Evolutionary conservation across 2,113 vertebrate genomes (phyloP).

Genomic region (Irena cyanogastra): DNA sequence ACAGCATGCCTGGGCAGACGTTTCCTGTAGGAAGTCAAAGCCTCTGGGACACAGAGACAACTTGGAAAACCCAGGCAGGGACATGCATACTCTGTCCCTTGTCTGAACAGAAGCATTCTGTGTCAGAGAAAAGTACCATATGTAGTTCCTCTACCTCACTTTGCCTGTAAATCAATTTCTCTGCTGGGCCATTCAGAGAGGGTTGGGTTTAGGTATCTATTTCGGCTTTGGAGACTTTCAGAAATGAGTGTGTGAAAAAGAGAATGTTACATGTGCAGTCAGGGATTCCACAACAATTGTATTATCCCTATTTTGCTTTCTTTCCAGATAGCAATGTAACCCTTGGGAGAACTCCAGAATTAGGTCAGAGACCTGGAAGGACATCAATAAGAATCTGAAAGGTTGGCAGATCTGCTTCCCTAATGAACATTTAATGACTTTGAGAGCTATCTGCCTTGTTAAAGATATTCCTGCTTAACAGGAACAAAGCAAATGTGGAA

Average conservation of each 20-base stretch:
- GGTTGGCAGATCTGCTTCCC: slow-evolving; percentile 53
- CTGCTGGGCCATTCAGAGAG: neutral
- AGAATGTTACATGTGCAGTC: neutral
- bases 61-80: neutral
- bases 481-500: slow-evolving; percentile 34
- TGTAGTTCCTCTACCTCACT: neutral
- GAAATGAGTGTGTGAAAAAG: slow-evolving; percentile 7
- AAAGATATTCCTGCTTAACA: slow-evolving; percentile 48
- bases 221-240: neutral
- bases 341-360: slow-evolving; percentile 59
- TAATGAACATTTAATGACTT: slow-evolving; percentile 66
- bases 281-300: slow-evolving; percentile 34
- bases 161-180: neutral
- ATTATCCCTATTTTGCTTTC: slow-evolving; percentile 39
- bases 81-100: neutral
- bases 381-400: slow-evolving; percentile 61
- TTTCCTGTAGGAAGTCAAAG: neutral
- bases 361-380: slow-evolving; percentile 64
- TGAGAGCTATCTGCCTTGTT: slow-evolving; percentile 53
- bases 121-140: neutral
- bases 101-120: neutral
- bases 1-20: neutral
- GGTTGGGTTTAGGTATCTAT: neutral
- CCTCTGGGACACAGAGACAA: neutral
- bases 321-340: slow-evolving; percentile 43